Percentiles rank a stretch among this genome's conserved stretches.
Evolutionary conservation across 1,140 invertebrate genomes (phyloP).

Genomic region (Atta colombica): DNA sequence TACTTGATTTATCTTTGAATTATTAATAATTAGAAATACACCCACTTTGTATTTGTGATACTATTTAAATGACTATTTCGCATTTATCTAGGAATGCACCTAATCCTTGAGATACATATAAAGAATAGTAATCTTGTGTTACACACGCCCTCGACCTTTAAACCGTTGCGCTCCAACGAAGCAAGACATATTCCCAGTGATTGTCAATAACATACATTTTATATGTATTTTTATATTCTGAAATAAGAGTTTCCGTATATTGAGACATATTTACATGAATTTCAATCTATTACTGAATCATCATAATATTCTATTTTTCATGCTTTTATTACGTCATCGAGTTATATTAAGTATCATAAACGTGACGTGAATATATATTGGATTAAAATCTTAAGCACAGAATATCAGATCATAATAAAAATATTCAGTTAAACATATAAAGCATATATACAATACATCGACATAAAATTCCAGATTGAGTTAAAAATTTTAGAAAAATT

Average conservation of each 20-base stretch:
- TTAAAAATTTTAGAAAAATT: background rate
- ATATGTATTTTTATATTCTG: conserved; percentile 47
- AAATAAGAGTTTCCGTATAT: conserved; percentile 18
- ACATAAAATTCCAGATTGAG: background rate
- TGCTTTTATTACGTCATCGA: background rate
- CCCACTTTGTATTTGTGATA: background rate
- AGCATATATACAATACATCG: background rate
- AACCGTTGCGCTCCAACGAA: background rate
- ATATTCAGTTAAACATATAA: background rate
- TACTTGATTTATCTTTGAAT: conserved; percentile 36
- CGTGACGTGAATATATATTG: conserved; percentile 15
- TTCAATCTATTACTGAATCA: background rate
- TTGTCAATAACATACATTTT: conserved; percentile 55
- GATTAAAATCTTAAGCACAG: background rate
- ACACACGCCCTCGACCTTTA: conserved; percentile 40
- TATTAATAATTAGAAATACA: conserved; percentile 19
- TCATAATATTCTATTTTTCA: background rate
- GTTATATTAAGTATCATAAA: background rate
- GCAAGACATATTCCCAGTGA: background rate
- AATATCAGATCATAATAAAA: background rate
- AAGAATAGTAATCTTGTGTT: conserved; percentile 23
- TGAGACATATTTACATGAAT: background rate
- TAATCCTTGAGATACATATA: conserved; percentile 57
- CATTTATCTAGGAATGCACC: background rate
- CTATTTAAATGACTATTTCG: conserved; percentile 18